phyloP scores from a whole-genome alignment of 2,888 invertebrate species.

The Drosophila multiciliata region DNA sequence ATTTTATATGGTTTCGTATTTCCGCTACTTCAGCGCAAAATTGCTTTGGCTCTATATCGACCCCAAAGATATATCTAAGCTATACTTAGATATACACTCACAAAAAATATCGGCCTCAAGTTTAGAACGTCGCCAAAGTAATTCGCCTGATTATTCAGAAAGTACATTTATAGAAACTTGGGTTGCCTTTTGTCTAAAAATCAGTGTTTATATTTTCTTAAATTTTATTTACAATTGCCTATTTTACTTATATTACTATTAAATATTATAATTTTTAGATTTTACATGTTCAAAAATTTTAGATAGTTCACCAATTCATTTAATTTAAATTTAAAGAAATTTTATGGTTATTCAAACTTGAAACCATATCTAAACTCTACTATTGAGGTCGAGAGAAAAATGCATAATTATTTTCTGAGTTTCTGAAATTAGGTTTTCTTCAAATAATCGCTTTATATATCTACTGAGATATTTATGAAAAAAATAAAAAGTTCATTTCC shows the following conservation, averaged over 20 bases:
- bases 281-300: too few relatives aligned
- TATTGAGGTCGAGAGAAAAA: neutral
- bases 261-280: neutral
- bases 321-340: too few relatives aligned
- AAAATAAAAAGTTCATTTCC: neutral
- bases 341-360: neutral
- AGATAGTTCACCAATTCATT: too few relatives aligned
- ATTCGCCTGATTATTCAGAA: neutral
- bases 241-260: neutral
- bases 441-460: neutral
- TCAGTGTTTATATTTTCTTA: neutral
- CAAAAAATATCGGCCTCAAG: neutral
- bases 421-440: neutral
- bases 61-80: slow-evolving; percentile 25
- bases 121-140: neutral
- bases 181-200: neutral
- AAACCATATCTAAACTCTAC: neutral
- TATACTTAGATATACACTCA: slow-evolving; percentile 4
- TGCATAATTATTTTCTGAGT: neutral
- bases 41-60: slow-evolving; percentile 42
- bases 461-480: neutral
- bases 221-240: neutral
- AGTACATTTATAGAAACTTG: neutral
- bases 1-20: slow-evolving; percentile 23
- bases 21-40: slow-evolving; percentile 30